phyloP scores from a whole-genome alignment of 2,113 vertebrate genomes.

The Archilochus colubris region DNA sequence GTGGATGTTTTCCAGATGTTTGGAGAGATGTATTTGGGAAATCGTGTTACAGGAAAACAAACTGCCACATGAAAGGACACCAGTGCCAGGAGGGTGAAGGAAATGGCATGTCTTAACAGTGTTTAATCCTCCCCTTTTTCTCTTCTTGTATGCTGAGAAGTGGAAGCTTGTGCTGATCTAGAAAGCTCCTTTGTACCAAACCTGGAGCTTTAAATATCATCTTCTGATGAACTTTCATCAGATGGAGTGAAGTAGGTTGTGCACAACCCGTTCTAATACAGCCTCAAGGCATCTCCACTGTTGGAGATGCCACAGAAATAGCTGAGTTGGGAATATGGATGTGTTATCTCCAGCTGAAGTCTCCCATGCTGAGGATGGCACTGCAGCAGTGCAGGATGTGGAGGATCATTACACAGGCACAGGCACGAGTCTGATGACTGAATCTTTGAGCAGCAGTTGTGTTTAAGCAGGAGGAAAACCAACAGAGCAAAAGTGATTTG shows the following conservation, averaged over 20 bases:
- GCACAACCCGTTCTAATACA: neutral
- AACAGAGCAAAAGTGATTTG: neutral
- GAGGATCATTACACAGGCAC: neutral
- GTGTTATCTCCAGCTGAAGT: neutral
- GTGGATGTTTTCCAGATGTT: constrained; percentile 48
- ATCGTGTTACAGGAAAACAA: neutral
- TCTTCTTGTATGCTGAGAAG: neutral
- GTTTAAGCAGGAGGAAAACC: neutral
- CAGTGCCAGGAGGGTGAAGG: neutral
- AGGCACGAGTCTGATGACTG: neutral
- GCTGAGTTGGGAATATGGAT: neutral
- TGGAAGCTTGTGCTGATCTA: neutral
- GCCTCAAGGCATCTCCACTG: neutral
- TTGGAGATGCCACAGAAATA: neutral
- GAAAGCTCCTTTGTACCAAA: neutral
- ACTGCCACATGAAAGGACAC: neutral
- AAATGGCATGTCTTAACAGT: neutral
- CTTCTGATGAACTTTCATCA: neutral
- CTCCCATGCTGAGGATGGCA: neutral
- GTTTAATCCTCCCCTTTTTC: neutral
- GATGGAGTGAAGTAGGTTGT: neutral
- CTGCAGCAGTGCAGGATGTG: neutral
- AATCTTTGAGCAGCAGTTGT: neutral
- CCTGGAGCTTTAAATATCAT: neutral
- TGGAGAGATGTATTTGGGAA: constrained; percentile 30